Evolutionary conservation across 2,888 invertebrate species (phyloP), one percentile per base, ranked within the genome.

Genomic region (Hypsopygia costalis): DNA sequence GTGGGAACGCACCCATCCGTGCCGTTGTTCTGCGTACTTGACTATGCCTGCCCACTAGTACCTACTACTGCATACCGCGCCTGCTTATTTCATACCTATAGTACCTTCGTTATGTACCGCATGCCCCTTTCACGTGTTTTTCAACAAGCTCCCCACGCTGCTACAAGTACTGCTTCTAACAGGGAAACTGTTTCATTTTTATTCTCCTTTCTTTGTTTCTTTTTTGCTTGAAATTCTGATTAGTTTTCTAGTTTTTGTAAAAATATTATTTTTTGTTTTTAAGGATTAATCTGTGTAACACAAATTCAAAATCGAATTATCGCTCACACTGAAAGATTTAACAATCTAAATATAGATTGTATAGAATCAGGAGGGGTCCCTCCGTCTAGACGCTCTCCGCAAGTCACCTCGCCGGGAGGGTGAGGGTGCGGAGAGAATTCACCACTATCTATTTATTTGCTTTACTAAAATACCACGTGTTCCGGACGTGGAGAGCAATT

Each of bases 301-400:
- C 4, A 16, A 2, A 16, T 16, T 16, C 16, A 16, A 16, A 16
- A 32, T 32, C 12, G 11, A 10, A 22, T 34, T 12, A 27, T 27
- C 12, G 5, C 11, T 7, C 5, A 20, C 11, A 21, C 29, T 47
- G 44, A 46, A 40, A 42, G 37, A 43, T 46, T 40, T 44, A 11
- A 52, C 49, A 54, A 54, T 43, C 49, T 54, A 58, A 61, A 62
- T 62, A 60, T 55, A 56, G 49, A 56, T 62, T 58, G 62, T 65
- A 64, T 67, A 60, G 62, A 65, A 58, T 16, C 57, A 59, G 61
- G 58, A 60, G 62, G 76, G 76, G 69, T 78, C 76, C 82, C 82
- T 80, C 73, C 80, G 86, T 87, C 87, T 88, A 88, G 87, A 88
- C 87, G 69, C 77, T 78, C 75, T 69, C 69, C 74, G 80, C 83